Evolutionary conservation across 2,797 vertebrate species (phyloP).

Genomic region (Mastacembelus armatus): DNA sequence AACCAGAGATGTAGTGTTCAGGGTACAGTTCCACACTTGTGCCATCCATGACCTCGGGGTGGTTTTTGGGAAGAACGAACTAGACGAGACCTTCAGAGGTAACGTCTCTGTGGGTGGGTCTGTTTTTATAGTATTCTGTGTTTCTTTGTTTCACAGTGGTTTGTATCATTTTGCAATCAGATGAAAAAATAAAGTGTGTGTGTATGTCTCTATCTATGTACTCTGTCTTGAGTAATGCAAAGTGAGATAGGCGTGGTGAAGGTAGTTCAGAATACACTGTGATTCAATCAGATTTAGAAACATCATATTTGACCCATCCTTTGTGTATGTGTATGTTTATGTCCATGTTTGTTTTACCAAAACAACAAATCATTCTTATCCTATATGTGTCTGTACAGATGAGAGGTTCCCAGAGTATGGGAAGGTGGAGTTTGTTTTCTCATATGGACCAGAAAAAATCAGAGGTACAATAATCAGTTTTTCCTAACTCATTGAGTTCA

Average conservation of each 20-base stretch:
- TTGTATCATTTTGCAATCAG: neutral
- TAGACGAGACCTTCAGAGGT: conserved; percentile 97
- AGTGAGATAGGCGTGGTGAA: too few relatives aligned
- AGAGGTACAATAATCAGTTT: too few relatives aligned
- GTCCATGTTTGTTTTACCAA: neutral
- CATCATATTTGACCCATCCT: too few relatives aligned
- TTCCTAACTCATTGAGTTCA: too few relatives aligned
- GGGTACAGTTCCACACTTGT: conserved; percentile 97
- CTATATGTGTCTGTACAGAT: conserved; percentile 80
- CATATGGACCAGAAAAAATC: conserved; percentile 96
- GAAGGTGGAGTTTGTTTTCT: conserved; percentile 98
- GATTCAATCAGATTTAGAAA: too few relatives aligned
- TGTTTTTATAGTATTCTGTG: conserved; percentile 7
- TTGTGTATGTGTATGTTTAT: neutral
- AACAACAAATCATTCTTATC: neutral
- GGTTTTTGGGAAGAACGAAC: conserved; percentile 93
- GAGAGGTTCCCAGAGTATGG: conserved; percentile 96
- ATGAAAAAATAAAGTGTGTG: neutral
- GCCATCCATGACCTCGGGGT: conserved; percentile 94
- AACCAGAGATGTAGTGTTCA: conserved; percentile 92
- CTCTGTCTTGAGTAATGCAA: too few relatives aligned
- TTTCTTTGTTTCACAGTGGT: neutral
- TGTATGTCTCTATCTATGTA: neutral
- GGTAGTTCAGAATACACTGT: neutral
- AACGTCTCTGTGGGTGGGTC: conserved; percentile 9